Base-by-base conservation (phyloP, 1,140 invertebrate genomes). In the Sitobion miscanthi region DNA sequence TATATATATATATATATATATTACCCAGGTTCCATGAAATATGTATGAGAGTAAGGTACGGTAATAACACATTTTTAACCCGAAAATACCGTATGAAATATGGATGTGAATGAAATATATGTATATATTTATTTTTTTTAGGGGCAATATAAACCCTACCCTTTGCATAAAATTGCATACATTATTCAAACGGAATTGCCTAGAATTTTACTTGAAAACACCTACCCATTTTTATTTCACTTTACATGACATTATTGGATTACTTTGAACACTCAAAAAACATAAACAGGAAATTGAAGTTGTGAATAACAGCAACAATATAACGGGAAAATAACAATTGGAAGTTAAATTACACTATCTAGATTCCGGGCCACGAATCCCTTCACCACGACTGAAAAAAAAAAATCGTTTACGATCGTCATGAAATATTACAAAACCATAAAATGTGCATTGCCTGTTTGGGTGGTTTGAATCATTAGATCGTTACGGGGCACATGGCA, bases 101-200 rank as follows among this genome's bases (percentile, higher is more conserved):
- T 93, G 82, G 49, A 93, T 30, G 82, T 1, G 35, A 93, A 57
- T 25, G 25, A 86, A 54, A 38, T 93, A 86, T 93, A 62, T 52
- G 38, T 85, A 86, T 38, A 54, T 83, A 77, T 92, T 52, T 93
- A 35, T 25, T 93, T 82, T 57, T 93, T 54, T 93, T 86, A 85
- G 11, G 42, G 91, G 91, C 91, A 93, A 93, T 92, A 92, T 83
- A 92, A 57, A 93, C 77, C 82, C 91, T 57, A 54, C 77, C 91
- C 82, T 93, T 93, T 86, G 82, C 91, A 93, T 93, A 93, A 85
- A 93, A 93, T 93, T 86, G 91, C 82, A 85, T 93, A 93, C 91
- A 93, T 93, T 93, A 93, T 93, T 93, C 91, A 93, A 93, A 93
- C 91, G 49, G 82, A 93, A 93, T 93, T 86, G 91, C 91, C 82